Percentiles rank a stretch among this genome's conserved stretches.
These are phyloP conservation scores for Gobionotothen gibberifrons DNA, from an alignment of 2,797 vertebrate genomes.

Conservation along the genomic window DNA sequence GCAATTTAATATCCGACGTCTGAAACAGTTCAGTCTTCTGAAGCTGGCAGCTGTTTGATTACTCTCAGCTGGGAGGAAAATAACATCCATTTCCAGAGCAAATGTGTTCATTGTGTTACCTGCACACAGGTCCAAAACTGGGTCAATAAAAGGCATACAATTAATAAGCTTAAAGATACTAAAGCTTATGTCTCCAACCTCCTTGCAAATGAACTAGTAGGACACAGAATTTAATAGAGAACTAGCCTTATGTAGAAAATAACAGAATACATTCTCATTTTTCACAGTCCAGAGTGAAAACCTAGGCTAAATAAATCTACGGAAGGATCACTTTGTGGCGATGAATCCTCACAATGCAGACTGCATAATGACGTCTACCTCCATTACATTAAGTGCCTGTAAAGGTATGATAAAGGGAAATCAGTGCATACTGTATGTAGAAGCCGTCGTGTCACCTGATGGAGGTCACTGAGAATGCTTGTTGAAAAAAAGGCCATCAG, in stretches of 20 bases:
- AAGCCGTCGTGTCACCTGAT: slow-evolving; percentile 42
- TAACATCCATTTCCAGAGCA: background rate
- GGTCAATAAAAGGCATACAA: slow-evolving; percentile 14
- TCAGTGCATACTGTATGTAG: slow-evolving; percentile 74
- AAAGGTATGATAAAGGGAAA: slow-evolving; percentile 45
- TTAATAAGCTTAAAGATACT: slow-evolving; percentile 43
- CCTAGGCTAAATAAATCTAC: slow-evolving; percentile 34
- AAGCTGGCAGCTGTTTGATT: slow-evolving; percentile 16
- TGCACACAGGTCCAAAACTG: slow-evolving; percentile 1
- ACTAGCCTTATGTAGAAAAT: slow-evolving; percentile 67
- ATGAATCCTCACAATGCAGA: slow-evolving; percentile 39
- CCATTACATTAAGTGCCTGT: slow-evolving; percentile 71
- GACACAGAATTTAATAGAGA: slow-evolving; percentile 55
- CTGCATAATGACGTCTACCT: slow-evolving; percentile 50
- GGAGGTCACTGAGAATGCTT: slow-evolving; percentile 59
- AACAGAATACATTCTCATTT: slow-evolving; percentile 78
- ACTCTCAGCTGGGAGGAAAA: slow-evolving; percentile 8
- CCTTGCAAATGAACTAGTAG: slow-evolving; percentile 36
- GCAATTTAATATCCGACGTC: slow-evolving; percentile 13
- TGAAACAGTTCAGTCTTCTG: slow-evolving; percentile 12
- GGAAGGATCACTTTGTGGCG: slow-evolving; percentile 29
- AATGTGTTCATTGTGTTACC: background rate
- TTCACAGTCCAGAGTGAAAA: slow-evolving; percentile 77
- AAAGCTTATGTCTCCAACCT: slow-evolving; percentile 46
- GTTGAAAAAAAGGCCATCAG: slow-evolving; percentile 50